A percentile compares a stretch with the other conserved stretches of the same genome.
Evolutionary conservation across 1,140 invertebrate species (phyloP).

Genomic region (Pissodes strobi): DNA sequence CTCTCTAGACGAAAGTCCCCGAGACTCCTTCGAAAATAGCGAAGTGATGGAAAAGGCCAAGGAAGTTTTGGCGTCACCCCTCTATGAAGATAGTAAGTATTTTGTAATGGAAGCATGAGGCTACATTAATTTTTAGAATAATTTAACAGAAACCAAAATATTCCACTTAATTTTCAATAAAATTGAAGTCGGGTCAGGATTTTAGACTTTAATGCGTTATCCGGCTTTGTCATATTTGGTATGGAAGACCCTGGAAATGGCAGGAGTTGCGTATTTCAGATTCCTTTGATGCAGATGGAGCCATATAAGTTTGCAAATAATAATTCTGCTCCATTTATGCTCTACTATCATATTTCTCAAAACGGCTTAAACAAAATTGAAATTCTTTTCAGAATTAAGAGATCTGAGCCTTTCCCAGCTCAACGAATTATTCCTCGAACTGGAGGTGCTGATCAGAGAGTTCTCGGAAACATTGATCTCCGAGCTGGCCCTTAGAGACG

Average conservation of each 20-base stretch:
- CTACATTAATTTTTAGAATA: too few relatives aligned
- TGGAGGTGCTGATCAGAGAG: constrained; percentile 90
- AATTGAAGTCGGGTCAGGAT: not conserved
- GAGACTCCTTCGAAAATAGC: constrained; percentile 70
- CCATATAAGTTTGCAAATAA: too few relatives aligned
- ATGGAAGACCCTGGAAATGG: too few relatives aligned
- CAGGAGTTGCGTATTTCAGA: too few relatives aligned
- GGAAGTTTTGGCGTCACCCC: constrained; percentile 79
- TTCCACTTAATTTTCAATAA: too few relatives aligned
- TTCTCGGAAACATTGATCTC: constrained; percentile 93
- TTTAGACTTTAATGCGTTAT: too few relatives aligned
- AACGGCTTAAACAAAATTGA: not conserved
- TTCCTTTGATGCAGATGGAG: too few relatives aligned
- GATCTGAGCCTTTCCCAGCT: constrained; percentile 82
- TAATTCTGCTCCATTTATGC: too few relatives aligned
- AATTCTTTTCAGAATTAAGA: constrained; percentile 72
- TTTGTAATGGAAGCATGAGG: not conserved
- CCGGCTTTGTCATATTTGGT: too few relatives aligned
- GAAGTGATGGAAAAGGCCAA: constrained; percentile 82
- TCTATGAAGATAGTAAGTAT: constrained; percentile 84
- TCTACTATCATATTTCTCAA: not conserved
- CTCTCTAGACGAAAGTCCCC: constrained; percentile 66
- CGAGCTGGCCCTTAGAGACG: constrained; percentile 90
- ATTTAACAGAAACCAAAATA: too few relatives aligned
- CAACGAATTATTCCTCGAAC: constrained; percentile 90